These are phyloP conservation scores for Peromyscus californicus DNA, from an alignment of 2,113 vertebrate species.

Conservation along the genomic window DNA sequence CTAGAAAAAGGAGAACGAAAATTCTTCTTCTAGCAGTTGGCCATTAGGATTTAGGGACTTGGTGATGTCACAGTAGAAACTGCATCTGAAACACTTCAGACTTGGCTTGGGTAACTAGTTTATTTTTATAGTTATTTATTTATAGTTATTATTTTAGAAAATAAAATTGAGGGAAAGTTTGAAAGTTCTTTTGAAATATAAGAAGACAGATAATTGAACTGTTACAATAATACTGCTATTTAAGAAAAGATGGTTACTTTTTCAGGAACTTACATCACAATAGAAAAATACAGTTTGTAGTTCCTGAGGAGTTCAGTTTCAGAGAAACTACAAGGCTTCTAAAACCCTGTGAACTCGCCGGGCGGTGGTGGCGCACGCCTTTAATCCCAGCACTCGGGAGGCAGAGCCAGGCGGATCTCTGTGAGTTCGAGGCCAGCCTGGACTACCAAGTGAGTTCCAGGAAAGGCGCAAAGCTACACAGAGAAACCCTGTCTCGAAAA, in stretches of 20 bases:
- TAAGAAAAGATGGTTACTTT: constrained; percentile 7
- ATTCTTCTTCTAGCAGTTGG: neutral
- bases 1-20: constrained; percentile 8
- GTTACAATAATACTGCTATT: constrained; percentile 1
- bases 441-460: too few relatives aligned
- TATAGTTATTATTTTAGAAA: constrained; percentile 6
- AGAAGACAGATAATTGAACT: neutral
- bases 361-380: too few relatives aligned
- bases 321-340: constrained; percentile 39
- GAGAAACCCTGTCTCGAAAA: too few relatives aligned
- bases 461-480: too few relatives aligned
- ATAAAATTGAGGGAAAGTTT: constrained; percentile 21
- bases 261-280: constrained; percentile 23
- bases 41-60: neutral
- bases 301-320: neutral
- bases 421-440: too few relatives aligned
- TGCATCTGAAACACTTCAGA: neutral
- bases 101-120: neutral
- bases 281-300: neutral
- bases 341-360: constrained; percentile 23
- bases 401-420: too few relatives aligned
- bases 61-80: constrained; percentile 3
- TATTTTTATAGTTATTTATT: neutral
- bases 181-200: constrained; percentile 29
- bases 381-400: too few relatives aligned